A percentile compares a stretch with the other conserved stretches of the same genome.
Evolutionary conservation across 2,113 vertebrate genomes (phyloP).

Genomic region (Chionodraco myersi): DNA sequence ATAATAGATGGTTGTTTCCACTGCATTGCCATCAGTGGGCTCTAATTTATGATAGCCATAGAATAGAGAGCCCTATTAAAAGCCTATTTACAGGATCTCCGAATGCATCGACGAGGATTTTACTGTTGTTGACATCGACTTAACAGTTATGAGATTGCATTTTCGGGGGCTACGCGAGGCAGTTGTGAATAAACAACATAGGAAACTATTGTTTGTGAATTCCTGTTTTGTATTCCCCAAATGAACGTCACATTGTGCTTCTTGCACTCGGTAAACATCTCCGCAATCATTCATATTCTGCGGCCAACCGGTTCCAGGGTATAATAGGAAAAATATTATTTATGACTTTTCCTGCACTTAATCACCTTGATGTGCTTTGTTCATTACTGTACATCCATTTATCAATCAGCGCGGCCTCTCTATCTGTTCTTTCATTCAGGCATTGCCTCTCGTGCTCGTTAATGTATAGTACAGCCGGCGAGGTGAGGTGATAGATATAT

Average conservation of each 20-base stretch:
- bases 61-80: conserved; percentile 65
- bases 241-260: background rate
- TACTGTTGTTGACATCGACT: conserved; percentile 47
- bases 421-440: conserved; percentile 30
- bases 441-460: conserved; percentile 27
- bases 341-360: conserved; percentile 25
- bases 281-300: background rate
- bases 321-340: conserved; percentile 11
- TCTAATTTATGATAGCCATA: conserved; percentile 58
- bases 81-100: conserved; percentile 60
- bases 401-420: conserved; percentile 45
- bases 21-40: conserved; percentile 46
- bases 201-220: background rate
- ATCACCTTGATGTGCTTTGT: conserved; percentile 34
- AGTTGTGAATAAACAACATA: conserved; percentile 18
- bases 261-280: background rate
- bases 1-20: conserved; percentile 59
- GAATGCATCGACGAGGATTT: conserved; percentile 35
- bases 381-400: conserved; percentile 44
- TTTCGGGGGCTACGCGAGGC: background rate
- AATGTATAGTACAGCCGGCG: conserved; percentile 40
- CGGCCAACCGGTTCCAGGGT: background rate
- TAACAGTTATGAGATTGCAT: conserved; percentile 25
- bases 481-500: conserved; percentile 59
- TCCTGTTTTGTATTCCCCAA: background rate